These are phyloP conservation scores for Drosophila ironensis DNA, from an alignment of 1,140 invertebrate species.

Conservation along the genomic window DNA sequence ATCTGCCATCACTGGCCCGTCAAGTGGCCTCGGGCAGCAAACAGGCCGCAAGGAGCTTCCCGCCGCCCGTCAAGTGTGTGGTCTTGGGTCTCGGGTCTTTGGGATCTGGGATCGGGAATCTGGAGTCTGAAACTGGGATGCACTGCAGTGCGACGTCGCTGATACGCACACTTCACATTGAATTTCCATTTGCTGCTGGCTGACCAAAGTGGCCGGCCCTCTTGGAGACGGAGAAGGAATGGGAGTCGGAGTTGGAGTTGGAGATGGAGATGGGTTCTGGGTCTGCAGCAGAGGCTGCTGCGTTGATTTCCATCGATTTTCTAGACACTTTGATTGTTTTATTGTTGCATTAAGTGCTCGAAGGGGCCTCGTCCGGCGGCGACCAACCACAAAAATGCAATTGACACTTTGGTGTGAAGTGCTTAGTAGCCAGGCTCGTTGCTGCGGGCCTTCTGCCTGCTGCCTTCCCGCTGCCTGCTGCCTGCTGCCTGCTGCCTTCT, in stretches of 20 bases:
- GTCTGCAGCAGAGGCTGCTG: conserved; percentile 32
- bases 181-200: conserved; percentile 71
- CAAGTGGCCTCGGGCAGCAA: conserved; percentile 39
- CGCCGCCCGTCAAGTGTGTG: conserved; percentile 59
- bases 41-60: conserved; percentile 13
- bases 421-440: conserved; percentile 66
- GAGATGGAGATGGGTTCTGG: not conserved
- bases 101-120: not conserved
- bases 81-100: conserved; percentile 36
- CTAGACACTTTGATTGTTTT: conserved; percentile 79
- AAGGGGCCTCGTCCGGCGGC: conserved; percentile 30
- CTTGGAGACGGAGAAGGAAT: too few relatives aligned
- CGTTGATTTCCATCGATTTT: conserved; percentile 78
- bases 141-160: conserved; percentile 74
- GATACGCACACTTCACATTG: conserved; percentile 79
- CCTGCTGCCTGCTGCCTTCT: conserved; percentile 14
- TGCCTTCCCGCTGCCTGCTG: not conserved
- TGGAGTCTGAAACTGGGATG: conserved; percentile 42
- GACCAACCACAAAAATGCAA: conserved; percentile 77
- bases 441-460: conserved; percentile 12
- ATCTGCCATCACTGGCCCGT: conserved; percentile 45
- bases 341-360: conserved; percentile 75
- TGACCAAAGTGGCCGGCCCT: conserved; percentile 30
- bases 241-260: too few relatives aligned
- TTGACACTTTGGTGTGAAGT: conserved; percentile 79